Evolutionary conservation across 1,140 invertebrate genomes (phyloP).

Genomic region (Patella vulgata): DNA sequence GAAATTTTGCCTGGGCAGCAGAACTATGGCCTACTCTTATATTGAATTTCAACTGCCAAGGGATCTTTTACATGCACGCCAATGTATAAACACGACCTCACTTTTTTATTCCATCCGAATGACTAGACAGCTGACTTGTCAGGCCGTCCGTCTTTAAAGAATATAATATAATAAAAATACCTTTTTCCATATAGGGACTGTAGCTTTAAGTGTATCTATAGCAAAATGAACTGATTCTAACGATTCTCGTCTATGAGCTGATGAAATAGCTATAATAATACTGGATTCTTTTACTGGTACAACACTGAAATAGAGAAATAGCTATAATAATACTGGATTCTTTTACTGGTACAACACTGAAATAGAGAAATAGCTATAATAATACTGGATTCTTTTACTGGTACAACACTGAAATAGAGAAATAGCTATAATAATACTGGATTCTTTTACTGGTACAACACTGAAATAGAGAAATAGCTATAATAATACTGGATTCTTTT

Average conservation of each 20-base stretch:
- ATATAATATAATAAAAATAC: no score
- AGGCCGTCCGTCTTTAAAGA: no score
- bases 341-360: constrained; percentile 88
- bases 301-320: constrained; percentile 73
- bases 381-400: constrained; percentile 88
- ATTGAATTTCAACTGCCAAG: no score
- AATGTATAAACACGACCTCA: no score
- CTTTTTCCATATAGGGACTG: constrained; percentile 97
- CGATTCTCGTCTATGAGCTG: constrained; percentile 84
- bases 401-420: constrained; percentile 91
- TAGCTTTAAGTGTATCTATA: constrained; percentile 86
- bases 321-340: constrained; percentile 93
- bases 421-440: constrained; percentile 89
- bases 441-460: constrained; percentile 87
- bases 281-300: constrained; percentile 91
- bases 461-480: constrained; percentile 77
- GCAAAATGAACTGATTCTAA: constrained; percentile 84
- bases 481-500: constrained; percentile 87
- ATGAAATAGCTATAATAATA: constrained; percentile 89
- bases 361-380: constrained; percentile 89
- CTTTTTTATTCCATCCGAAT: no score
- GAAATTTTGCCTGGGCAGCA: no score
- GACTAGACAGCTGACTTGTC: no score
- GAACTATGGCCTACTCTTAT: no score
- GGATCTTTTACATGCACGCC: no score